A percentile compares a stretch with the other conserved stretches of the same genome.
These are phyloP conservation scores for Pseudopleuronectes americanus DNA, from an alignment of 2,797 vertebrate species.

Conservation along the genomic window DNA sequence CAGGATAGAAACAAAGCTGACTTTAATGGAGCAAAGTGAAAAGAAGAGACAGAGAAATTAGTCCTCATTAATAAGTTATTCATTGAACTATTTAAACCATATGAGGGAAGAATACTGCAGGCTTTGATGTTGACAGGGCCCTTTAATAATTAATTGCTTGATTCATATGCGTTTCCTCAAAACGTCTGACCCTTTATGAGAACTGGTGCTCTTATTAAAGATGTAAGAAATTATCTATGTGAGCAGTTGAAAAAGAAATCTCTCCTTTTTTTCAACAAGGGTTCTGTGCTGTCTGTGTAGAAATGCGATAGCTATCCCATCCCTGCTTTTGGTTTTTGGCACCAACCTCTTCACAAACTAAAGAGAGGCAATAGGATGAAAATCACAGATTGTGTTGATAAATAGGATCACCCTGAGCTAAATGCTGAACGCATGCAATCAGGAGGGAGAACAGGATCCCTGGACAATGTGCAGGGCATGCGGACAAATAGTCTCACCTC, in stretches of 20 bases:
- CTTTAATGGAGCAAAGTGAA: slow-evolving; percentile 53
- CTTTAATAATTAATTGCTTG: slow-evolving; percentile 81
- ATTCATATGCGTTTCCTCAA: slow-evolving; percentile 81
- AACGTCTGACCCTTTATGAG: slow-evolving; percentile 72
- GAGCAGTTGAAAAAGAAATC: slow-evolving; percentile 16
- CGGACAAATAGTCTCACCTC: slow-evolving; percentile 84
- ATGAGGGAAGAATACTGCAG: slow-evolving; percentile 71
- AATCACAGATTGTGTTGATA: slow-evolving; percentile 70
- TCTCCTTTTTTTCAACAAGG: not conserved
- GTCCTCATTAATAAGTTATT: slow-evolving; percentile 81
- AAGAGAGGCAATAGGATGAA: slow-evolving; percentile 57
- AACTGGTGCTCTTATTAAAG: slow-evolving; percentile 37
- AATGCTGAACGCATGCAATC: slow-evolving; percentile 72
- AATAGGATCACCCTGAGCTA: slow-evolving; percentile 78
- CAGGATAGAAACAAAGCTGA: slow-evolving; percentile 54
- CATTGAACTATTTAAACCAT: slow-evolving; percentile 81
- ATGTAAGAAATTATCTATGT: slow-evolving; percentile 20
- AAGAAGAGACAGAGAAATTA: slow-evolving; percentile 75
- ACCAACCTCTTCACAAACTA: slow-evolving; percentile 37
- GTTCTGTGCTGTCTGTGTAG: not conserved
- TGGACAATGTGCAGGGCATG: slow-evolving; percentile 76
- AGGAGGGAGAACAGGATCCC: slow-evolving; percentile 72
- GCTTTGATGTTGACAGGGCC: slow-evolving; percentile 79
- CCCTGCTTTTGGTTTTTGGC: slow-evolving; percentile 14
- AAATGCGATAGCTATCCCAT: slow-evolving; percentile 6